Evolutionary conservation across 2,888 invertebrate genomes (phyloP).

Genomic region (Troides oblongomaculatus): DNA sequence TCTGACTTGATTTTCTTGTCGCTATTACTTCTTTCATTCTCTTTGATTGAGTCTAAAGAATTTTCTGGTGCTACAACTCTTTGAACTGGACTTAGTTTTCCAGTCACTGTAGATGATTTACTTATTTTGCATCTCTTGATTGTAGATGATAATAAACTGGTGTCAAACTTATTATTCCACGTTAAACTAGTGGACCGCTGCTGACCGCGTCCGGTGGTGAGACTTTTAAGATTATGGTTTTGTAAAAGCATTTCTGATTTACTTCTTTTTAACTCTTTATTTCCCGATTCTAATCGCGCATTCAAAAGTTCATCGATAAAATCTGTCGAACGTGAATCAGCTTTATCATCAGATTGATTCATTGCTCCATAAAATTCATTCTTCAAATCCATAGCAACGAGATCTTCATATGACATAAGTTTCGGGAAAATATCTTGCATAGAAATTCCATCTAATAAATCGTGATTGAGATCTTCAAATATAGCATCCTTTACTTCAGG

Average conservation of each 20-base stretch:
- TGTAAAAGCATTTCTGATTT: conserved; percentile 83
- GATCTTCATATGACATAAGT: conserved; percentile 84
- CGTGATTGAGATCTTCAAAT: conserved; percentile 91
- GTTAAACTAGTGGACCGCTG: conserved; percentile 84
- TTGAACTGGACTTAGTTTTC: conserved; percentile 69
- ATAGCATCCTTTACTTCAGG: conserved; percentile 93
- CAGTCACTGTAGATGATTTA: conserved; percentile 67
- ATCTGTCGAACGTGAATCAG: conserved; percentile 76
- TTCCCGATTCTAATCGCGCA: conserved; percentile 70
- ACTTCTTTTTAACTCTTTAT: conserved; percentile 81
- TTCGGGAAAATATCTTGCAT: conserved; percentile 92
- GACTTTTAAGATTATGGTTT: conserved; percentile 71
- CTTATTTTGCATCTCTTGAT: conserved; percentile 85
- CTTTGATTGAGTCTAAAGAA: conserved; percentile 62
- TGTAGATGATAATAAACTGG: conserved; percentile 78
- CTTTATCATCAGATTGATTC: conserved; percentile 67
- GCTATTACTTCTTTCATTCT: conserved; percentile 45
- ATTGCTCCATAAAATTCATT: conserved; percentile 79
- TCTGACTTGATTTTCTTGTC: conserved; percentile 66
- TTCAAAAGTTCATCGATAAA: conserved; percentile 80
- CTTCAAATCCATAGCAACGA: conserved; percentile 82
- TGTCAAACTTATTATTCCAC: conserved; percentile 85
- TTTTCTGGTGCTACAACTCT: conserved; percentile 54
- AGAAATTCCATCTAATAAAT: conserved; percentile 89
- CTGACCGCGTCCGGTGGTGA: conserved; percentile 78